Evolutionary conservation across 2,888 invertebrate genomes (phyloP).

Genomic region (Mycalesis mineus): DNA sequence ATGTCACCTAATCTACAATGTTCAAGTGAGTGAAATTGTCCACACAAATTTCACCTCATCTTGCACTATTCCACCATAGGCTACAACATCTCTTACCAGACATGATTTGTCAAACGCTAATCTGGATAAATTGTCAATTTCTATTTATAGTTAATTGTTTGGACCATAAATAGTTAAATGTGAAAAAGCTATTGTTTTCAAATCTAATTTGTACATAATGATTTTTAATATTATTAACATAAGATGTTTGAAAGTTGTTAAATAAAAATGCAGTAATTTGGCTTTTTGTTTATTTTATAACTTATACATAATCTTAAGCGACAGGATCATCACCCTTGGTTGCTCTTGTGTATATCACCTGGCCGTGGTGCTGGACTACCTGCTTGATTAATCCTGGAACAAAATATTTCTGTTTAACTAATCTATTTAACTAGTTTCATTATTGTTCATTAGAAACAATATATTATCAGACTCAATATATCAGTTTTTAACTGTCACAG

Average conservation of each 20-base stretch:
- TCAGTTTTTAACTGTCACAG: conserved; percentile 73
- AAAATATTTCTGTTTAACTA: conserved; percentile 11
- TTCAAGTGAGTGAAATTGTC: too few relatives aligned
- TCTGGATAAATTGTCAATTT: too few relatives aligned
- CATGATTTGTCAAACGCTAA: too few relatives aligned
- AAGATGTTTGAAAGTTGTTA: background rate
- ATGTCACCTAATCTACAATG: too few relatives aligned
- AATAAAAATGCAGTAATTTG: conserved; percentile 26
- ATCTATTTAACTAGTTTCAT: background rate
- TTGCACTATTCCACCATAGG: too few relatives aligned
- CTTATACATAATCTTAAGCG: conserved; percentile 79
- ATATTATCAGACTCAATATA: conserved; percentile 80
- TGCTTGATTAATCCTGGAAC: conserved; percentile 92
- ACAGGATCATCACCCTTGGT: conserved; percentile 95
- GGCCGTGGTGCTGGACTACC: conserved; percentile 97
- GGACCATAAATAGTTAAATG: too few relatives aligned
- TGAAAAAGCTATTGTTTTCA: too few relatives aligned
- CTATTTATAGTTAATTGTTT: too few relatives aligned
- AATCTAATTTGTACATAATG: too few relatives aligned
- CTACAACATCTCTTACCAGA: too few relatives aligned
- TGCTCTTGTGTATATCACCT: conserved; percentile 97
- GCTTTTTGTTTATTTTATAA: conserved; percentile 57
- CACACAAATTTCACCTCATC: too few relatives aligned
- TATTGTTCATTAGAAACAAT: background rate
- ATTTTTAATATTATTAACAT: too few relatives aligned